Percentiles rank a stretch among this genome's conserved stretches.
Evolutionary conservation across 2,113 vertebrate genomes (phyloP).

Genomic region (Oceanites oceanicus): DNA sequence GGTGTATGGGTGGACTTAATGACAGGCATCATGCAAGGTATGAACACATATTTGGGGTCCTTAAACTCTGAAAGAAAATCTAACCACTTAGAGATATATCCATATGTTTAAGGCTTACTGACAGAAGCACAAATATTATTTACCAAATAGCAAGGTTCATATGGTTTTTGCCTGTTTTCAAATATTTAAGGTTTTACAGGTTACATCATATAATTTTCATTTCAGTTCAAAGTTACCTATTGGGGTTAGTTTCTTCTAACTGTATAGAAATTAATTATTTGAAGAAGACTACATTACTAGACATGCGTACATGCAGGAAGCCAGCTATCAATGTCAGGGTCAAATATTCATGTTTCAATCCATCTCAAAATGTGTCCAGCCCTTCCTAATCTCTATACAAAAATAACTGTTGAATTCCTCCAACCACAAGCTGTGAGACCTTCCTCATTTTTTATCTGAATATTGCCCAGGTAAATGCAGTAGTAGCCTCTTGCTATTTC

Average conservation of each 20-base stretch:
- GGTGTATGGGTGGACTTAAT: neutral
- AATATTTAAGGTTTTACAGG: neutral
- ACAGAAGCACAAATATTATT: neutral
- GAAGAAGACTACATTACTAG: neutral
- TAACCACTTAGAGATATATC: neutral
- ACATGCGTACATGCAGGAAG: neutral
- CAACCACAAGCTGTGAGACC: neutral
- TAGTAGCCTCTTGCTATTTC: neutral
- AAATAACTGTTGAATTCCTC: neutral
- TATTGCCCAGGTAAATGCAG: neutral
- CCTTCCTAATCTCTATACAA: neutral
- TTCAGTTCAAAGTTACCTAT: neutral
- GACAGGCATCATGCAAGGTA: neutral
- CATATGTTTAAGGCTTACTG: neutral
- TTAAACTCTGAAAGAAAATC: neutral
- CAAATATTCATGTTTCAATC: neutral
- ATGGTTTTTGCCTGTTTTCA: neutral
- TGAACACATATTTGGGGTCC: neutral
- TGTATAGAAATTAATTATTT: neutral
- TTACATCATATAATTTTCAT: neutral
- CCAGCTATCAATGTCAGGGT: neutral
- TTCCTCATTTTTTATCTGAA: neutral
- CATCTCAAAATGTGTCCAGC: neutral
- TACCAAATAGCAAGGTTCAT: neutral
- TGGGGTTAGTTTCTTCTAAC: neutral